Evolutionary conservation across 2,797 vertebrate species (phyloP).

Genomic region (Champsocephalus gunnari): DNA sequence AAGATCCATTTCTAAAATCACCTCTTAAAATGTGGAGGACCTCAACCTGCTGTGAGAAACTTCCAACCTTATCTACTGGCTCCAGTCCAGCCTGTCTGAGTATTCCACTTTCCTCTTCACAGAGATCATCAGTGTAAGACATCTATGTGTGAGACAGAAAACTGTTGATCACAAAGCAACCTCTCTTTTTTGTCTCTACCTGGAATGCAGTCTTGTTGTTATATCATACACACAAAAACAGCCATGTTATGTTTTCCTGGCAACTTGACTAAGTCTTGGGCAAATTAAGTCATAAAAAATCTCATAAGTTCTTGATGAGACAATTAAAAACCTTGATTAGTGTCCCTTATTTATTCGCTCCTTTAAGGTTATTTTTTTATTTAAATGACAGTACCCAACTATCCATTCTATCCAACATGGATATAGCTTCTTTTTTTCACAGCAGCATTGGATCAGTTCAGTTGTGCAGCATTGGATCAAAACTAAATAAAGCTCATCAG

Average conservation of each 20-base stretch:
- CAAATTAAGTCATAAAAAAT: conserved; percentile 10
- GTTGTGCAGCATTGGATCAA: no score
- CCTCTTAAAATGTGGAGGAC: neutral
- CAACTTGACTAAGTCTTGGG: neutral
- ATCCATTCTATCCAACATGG: no score
- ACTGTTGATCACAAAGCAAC: conserved; percentile 9
- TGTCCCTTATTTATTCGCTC: conserved; percentile 5
- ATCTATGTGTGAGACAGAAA: conserved; percentile 17
- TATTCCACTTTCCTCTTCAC: conserved; percentile 27
- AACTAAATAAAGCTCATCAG: no score
- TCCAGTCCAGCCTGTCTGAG: neutral
- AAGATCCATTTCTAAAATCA: neutral
- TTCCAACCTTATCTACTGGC: conserved; percentile 4
- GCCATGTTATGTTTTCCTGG: neutral
- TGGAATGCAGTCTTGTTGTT: neutral
- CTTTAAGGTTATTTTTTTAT: no score
- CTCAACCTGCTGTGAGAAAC: conserved; percentile 2
- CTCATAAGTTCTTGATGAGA: conserved; percentile 24
- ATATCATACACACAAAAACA: conserved; percentile 4
- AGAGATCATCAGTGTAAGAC: conserved; percentile 15
- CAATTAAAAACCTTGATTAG: conserved; percentile 48
- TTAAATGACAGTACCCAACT: no score
- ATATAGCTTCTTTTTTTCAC: no score
- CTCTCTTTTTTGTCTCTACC: neutral
- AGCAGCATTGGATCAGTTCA: no score